Percentiles rank a stretch among this genome's conserved stretches.
phyloP scores from a whole-genome alignment of 2,113 vertebrate genomes.

The Tragelaphus imberbis region DNA sequence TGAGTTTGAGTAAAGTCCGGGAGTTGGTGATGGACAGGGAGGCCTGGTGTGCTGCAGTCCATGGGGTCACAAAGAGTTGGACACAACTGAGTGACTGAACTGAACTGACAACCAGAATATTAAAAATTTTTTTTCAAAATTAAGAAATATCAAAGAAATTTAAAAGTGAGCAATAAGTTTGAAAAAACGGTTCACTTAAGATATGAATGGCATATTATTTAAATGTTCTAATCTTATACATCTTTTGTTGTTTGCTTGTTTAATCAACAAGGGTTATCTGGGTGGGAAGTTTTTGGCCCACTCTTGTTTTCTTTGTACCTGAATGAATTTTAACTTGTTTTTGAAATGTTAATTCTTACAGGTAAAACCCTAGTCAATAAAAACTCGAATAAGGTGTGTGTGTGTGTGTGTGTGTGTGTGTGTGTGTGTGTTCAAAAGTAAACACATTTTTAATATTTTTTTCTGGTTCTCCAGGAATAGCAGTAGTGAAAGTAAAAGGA shows the following conservation, averaged over 20 bases:
- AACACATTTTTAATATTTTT: background rate
- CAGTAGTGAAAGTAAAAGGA: background rate
- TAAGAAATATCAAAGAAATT: background rate
- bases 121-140: background rate
- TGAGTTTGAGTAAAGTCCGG: background rate
- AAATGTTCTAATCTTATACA: background rate
- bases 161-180: background rate
- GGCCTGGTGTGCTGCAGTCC: background rate
- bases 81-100: background rate
- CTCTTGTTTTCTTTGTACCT: background rate
- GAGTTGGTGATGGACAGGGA: background rate
- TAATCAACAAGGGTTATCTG: background rate
- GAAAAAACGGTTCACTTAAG: background rate
- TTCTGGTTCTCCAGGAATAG: background rate
- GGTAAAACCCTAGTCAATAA: background rate
- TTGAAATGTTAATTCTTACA: background rate
- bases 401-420: too few species aligned
- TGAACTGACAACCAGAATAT: background rate
- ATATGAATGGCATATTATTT: background rate
- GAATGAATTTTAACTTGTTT: background rate
- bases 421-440: background rate
- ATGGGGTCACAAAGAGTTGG: background rate
- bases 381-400: background rate
- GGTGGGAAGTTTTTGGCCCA: background rate
- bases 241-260: background rate